Base-by-base conservation (phyloP, 2,113 vertebrate species). In the Coregonus clupeaformis region DNA sequence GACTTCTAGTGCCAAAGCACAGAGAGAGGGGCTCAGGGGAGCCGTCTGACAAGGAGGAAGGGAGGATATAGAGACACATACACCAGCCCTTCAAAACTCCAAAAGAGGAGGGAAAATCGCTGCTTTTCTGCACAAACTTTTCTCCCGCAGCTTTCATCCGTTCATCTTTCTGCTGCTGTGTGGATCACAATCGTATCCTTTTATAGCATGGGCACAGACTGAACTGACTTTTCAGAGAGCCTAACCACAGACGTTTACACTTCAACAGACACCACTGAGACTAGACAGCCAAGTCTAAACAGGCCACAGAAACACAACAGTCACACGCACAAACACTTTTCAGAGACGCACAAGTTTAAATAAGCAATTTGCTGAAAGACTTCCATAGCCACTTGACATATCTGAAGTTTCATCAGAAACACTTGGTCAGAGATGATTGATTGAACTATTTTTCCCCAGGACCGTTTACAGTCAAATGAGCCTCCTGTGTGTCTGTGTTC, bases 41-140 rank as follows among this genome's bases (percentile, higher is more conserved):
- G 89, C 84, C 74, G 76, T 83, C 79, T 91, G 91, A 90, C 86
- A 80, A 82, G 79, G 74, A 71, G 77, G 84, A 89, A 52, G 82
- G 82, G 60, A 36, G 6, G 87, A 82, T 85, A 85, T 86, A 29
- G 84, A 86, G 86, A 67, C 78, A 67, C 78, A 73, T 71, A 57
- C 73, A 71, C 11, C 77, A 90, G 82, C 88, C 81, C 88, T 91
- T 92, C 88, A 90, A 90, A 92, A 93, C 87, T 90, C 86, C 72
- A 86, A 91, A 89, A 92, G 83, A 90, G 77, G 84, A 88, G 86
- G 88, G 12, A 88, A 92, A 92, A 93, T 90, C 82, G 86, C 86
- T 91, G 85, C 92, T 92, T 91, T 91, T 86, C 89, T 86, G 84
- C 85, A 88, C 87, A 90, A 91, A 92, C 91, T 92, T 92, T 92